A percentile compares a stretch with the other conserved stretches of the same genome.
Evolutionary conservation across 1,140 invertebrate species (phyloP).

Genomic region (Bombus sylvicola): DNA sequence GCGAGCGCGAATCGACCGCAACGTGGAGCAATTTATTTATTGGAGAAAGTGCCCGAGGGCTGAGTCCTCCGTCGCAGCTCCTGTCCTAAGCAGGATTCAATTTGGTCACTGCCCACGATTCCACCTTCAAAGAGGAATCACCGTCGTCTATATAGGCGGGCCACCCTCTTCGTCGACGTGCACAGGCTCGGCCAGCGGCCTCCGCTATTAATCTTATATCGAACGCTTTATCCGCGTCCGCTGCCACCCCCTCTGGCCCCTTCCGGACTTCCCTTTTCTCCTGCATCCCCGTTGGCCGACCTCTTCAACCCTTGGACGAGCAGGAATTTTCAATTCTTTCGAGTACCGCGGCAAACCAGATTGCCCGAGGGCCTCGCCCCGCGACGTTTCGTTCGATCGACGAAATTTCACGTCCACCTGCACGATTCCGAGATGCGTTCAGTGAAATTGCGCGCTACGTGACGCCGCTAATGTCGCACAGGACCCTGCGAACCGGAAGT

Average conservation of each 20-base stretch:
- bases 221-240: conserved; percentile 80
- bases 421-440: neutral
- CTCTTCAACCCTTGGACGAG: conserved; percentile 75
- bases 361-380: conserved; percentile 53
- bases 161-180: conserved; percentile 69
- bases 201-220: conserved; percentile 83
- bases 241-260: conserved; percentile 45
- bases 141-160: conserved; percentile 70
- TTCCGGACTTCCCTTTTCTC: conserved; percentile 16
- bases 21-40: conserved; percentile 78
- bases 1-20: too few relatives aligned
- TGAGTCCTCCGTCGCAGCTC: conserved; percentile 61
- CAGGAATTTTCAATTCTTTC: conserved; percentile 82
- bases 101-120: conserved; percentile 80
- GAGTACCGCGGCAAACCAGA: conserved; percentile 70
- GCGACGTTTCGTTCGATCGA: conserved; percentile 38
- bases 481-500: neutral
- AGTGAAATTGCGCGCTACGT: conserved; percentile 22
- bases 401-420: conserved; percentile 31
- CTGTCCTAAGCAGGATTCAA: conserved; percentile 83
- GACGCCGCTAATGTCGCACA: neutral
- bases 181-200: conserved; percentile 68
- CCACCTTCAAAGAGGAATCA: conserved; percentile 83
- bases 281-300: conserved; percentile 27
- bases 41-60: conserved; percentile 75